These are phyloP conservation scores for Aythya fuligula DNA, from an alignment of 2,797 vertebrate genomes.

Conservation along the genomic window DNA sequence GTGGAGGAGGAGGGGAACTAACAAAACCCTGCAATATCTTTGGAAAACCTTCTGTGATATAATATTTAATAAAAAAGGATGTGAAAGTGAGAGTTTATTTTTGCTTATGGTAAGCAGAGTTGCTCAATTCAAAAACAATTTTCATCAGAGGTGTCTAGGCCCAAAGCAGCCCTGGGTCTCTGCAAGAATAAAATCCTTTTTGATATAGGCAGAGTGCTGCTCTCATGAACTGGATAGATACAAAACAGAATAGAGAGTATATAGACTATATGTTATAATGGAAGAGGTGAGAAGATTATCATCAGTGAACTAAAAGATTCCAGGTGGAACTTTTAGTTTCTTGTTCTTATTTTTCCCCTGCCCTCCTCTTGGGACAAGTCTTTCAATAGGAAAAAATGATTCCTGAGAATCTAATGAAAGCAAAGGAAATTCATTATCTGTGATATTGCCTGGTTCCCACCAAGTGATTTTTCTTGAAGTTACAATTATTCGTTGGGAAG, in stretches of 20 bases:
- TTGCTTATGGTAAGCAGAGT: background rate
- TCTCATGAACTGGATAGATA: background rate
- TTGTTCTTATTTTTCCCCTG: background rate
- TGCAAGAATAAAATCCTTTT: background rate
- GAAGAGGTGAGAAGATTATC: background rate
- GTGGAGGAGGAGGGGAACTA: background rate
- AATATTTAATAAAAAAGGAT: background rate
- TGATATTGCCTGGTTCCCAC: background rate
- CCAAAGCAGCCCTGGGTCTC: background rate
- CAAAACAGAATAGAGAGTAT: background rate
- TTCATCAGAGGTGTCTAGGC: background rate
- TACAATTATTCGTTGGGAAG: constrained; percentile 42
- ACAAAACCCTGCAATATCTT: background rate
- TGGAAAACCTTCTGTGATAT: background rate
- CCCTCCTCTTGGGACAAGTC: background rate
- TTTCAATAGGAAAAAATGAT: background rate
- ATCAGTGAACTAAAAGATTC: background rate
- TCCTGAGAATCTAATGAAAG: background rate
- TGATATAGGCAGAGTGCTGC: background rate
- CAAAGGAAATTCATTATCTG: background rate
- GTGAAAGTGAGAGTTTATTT: background rate
- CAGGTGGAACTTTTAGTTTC: background rate
- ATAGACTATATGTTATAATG: too few relatives aligned
- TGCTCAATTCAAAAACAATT: background rate
- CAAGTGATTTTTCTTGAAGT: constrained; percentile 51